Conservation (phyloP, 2,888 invertebrate genomes). For the Carcina quercana region DNA sequence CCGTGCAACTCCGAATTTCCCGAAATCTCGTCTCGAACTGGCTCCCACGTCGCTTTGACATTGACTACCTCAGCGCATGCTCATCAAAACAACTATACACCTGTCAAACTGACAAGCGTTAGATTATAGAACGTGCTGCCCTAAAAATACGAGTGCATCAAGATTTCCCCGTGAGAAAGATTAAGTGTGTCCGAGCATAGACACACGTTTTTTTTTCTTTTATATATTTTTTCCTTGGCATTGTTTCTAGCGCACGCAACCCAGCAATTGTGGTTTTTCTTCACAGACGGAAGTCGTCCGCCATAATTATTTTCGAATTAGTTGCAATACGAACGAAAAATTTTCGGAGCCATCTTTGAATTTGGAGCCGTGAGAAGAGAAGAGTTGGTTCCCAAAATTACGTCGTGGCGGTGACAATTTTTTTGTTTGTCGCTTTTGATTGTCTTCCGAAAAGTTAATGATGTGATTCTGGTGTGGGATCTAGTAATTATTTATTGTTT, state of each 20-base stretch:
- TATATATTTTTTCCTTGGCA: constrained; percentile 38
- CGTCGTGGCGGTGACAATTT: constrained; percentile 7
- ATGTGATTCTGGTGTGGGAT: too few species aligned
- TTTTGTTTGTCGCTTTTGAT: constrained; percentile 2
- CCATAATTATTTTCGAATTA: constrained; percentile 67
- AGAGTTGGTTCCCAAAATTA: not conserved
- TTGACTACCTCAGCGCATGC: constrained; percentile 1
- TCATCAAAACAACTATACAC: not conserved
- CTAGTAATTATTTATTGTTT: too few species aligned
- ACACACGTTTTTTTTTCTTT: constrained; percentile 16
- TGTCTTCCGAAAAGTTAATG: too few species aligned
- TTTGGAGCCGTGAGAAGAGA: constrained; percentile 3
- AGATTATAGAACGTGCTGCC: not conserved
- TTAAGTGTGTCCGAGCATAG: constrained; percentile 5
- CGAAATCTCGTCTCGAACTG: constrained; percentile 6
- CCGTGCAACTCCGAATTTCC: constrained; percentile 3
- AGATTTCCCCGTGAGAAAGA: not conserved
- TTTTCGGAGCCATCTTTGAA: constrained; percentile 22
- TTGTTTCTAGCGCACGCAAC: constrained; percentile 61
- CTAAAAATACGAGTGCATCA: not conserved
- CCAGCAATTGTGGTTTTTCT: constrained; percentile 57
- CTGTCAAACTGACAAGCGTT: not conserved
- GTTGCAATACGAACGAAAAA: constrained; percentile 51
- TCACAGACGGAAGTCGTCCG: constrained; percentile 49
- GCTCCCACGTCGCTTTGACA: constrained; percentile 8